These are phyloP conservation scores for Sebastes nivosus DNA, from an alignment of 2,797 vertebrate genomes.

Conservation along the genomic window DNA sequence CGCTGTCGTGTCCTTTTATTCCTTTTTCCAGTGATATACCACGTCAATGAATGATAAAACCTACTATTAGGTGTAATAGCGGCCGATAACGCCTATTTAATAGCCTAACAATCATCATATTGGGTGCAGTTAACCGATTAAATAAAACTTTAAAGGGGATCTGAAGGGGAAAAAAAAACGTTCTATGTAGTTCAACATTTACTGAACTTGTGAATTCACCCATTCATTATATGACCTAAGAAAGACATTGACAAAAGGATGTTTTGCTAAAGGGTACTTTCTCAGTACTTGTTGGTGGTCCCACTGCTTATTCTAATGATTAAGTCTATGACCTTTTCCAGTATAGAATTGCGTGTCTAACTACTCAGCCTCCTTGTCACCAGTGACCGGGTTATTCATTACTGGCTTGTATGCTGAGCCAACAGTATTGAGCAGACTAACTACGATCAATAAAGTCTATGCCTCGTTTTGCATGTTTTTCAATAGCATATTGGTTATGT, in stretches of 20 bases:
- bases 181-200: background rate
- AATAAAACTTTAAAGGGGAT: background rate
- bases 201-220: background rate
- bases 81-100: no score
- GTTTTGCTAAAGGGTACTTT: conserved; percentile 4
- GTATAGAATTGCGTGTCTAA: conserved; percentile 16
- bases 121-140: background rate
- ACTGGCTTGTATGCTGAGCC: background rate
- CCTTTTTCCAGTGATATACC: no score
- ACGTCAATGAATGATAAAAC: rapidly evolving
- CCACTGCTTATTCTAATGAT: conserved; percentile 27
- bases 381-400: conserved; percentile 28
- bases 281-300: conserved; percentile 11
- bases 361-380: conserved; percentile 4
- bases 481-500: background rate
- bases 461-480: background rate
- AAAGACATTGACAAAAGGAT: background rate
- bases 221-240: background rate
- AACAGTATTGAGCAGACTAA: background rate
- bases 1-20: no score
- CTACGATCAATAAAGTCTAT: conserved; percentile 15
- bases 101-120: no score
- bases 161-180: background rate
- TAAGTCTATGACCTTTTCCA: conserved; percentile 45
- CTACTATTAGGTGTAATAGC: no score